Percentiles rank a stretch among this genome's conserved stretches.
Evolutionary conservation across 2,888 invertebrate genomes (phyloP).

Genomic region (Brachyopa scutellaris): DNA sequence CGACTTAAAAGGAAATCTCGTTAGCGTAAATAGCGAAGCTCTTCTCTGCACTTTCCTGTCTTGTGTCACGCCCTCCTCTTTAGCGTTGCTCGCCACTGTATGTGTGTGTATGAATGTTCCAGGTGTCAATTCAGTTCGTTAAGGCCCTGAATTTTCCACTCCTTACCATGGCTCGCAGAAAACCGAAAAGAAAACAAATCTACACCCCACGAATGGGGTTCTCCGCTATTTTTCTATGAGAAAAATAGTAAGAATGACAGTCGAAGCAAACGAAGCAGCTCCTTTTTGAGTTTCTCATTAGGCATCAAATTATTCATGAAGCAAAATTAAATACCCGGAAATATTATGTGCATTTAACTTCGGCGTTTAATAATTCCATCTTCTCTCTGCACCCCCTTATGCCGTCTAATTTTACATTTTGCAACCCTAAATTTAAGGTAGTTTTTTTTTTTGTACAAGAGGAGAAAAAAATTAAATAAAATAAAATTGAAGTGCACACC

Average conservation of each 20-base stretch:
- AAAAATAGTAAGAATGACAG: slow-evolving; percentile 22
- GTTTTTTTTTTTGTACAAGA: slow-evolving; percentile 16
- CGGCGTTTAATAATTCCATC: slow-evolving; percentile 37
- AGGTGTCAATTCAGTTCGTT: slow-evolving; percentile 69
- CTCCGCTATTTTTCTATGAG: neutral
- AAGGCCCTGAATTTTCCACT: slow-evolving; percentile 60
- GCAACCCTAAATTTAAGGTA: slow-evolving; percentile 43
- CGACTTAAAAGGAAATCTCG: slow-evolving; percentile 54
- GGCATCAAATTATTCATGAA: slow-evolving; percentile 76
- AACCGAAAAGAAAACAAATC: slow-evolving; percentile 14
- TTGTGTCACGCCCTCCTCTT: neutral
- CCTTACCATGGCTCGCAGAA: slow-evolving; percentile 18
- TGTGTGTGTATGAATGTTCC: slow-evolving; percentile 34
- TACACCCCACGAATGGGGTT: slow-evolving; percentile 14
- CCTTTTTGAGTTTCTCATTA: slow-evolving; percentile 73
- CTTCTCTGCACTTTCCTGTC: neutral
- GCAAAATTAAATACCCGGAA: slow-evolving; percentile 75
- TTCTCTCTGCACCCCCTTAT: slow-evolving; percentile 9
- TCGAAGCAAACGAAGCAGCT: neutral
- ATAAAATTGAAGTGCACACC: neutral
- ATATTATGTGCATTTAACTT: slow-evolving; percentile 73
- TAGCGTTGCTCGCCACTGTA: neutral
- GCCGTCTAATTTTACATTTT: slow-evolving; percentile 37
- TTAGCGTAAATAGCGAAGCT: slow-evolving; percentile 45
- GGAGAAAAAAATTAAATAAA: neutral